Evolutionary conservation across 1,140 invertebrate species (phyloP).

Genomic region (Ridgeia piscesae): DNA sequence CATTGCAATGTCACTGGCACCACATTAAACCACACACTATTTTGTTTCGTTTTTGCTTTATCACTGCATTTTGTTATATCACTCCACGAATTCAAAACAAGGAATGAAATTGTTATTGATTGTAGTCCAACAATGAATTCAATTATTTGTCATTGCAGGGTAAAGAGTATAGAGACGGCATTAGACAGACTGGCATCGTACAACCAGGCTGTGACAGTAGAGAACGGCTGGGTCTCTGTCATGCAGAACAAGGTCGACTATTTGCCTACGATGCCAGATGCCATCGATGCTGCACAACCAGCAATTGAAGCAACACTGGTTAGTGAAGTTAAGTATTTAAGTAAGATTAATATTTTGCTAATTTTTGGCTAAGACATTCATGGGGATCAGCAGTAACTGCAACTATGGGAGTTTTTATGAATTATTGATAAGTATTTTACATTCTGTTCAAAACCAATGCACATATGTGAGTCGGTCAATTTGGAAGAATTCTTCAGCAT

Average conservation of each 20-base stretch:
- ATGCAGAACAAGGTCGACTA: conserved; percentile 5
- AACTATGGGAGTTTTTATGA: not conserved
- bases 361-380: conserved; percentile 29
- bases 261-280: not conserved
- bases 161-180: conserved; percentile 42
- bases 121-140: not conserved
- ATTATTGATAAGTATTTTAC: not conserved
- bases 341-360: conserved; percentile 2
- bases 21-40: no score
- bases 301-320: conserved; percentile 3
- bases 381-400: not conserved
- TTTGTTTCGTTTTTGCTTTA: no score
- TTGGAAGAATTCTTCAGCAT: not conserved
- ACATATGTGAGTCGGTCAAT: not conserved
- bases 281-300: conserved; percentile 9
- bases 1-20: no score
- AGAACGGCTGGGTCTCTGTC: conserved; percentile 38
- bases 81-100: no score
- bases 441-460: not conserved
- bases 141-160: not conserved
- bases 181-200: conserved; percentile 53
- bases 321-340: conserved; percentile 6
- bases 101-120: not conserved
- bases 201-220: conserved; percentile 49
- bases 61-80: no score